Conservation (phyloP, 92 coral and sea anemone genomes). For the Galaxea fascicularis region DNA sequence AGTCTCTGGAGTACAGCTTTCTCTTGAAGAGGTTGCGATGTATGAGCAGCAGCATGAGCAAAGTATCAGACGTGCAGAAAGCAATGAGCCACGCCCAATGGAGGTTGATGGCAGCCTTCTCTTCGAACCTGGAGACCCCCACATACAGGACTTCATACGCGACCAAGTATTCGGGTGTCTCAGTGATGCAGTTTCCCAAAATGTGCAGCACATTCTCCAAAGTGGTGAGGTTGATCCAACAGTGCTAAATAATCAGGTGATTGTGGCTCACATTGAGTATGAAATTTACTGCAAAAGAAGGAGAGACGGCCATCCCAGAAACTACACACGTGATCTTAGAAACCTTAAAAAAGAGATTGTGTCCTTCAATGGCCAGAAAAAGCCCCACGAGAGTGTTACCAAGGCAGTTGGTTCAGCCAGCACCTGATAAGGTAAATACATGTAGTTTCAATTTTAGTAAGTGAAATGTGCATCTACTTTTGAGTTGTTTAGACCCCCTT, state of each 20-base stretch:
- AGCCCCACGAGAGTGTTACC: not conserved
- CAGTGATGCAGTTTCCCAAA: constrained; percentile 17
- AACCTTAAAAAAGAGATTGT: constrained; percentile 21
- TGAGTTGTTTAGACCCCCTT: no score
- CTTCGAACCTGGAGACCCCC: constrained; percentile 60
- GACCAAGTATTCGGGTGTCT: not conserved
- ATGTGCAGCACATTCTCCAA: not conserved
- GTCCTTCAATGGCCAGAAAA: not conserved
- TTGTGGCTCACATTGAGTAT: constrained; percentile 27
- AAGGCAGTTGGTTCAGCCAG: no score
- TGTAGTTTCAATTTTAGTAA: no score
- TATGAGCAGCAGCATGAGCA: not conserved
- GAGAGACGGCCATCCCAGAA: not conserved
- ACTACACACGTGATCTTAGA: constrained; percentile 26
- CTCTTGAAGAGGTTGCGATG: not conserved
- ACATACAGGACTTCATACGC: constrained; percentile 22
- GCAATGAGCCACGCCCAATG: constrained; percentile 16
- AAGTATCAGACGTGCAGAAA: not conserved
- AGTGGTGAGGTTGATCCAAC: not conserved
- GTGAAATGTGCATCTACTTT: no score
- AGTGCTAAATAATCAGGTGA: not conserved
- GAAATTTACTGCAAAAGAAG: not conserved
- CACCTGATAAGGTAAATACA: no score
- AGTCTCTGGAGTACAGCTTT: not conserved
- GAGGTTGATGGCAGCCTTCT: constrained; percentile 33